A percentile compares a stretch with the other conserved stretches of the same genome.
Conservation (phyloP, 2,113 vertebrate species). For the Carettochelys insculpta region DNA sequence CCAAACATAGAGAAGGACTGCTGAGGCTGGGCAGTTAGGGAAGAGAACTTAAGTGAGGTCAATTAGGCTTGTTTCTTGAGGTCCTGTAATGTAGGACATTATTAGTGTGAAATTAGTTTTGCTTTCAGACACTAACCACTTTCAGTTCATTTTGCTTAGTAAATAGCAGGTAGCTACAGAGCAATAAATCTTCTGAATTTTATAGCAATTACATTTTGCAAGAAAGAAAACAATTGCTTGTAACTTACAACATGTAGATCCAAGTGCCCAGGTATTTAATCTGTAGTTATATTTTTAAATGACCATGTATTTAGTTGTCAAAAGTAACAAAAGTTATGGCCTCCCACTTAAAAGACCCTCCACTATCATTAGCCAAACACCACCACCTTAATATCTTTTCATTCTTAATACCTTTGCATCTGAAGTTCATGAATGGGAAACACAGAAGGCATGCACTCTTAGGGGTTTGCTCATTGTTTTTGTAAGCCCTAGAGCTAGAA, state of each 20-base stretch:
- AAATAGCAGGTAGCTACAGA: not conserved
- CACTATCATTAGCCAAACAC: not conserved
- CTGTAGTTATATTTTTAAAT: not conserved
- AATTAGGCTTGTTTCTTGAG: not conserved
- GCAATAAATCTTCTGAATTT: not conserved
- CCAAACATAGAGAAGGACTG: not conserved
- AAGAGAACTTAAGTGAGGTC: not conserved
- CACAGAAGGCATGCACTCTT: not conserved
- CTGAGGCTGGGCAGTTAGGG: not conserved
- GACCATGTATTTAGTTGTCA: not conserved
- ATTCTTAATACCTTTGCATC: not conserved
- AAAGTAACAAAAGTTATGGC: not conserved
- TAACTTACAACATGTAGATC: not conserved
- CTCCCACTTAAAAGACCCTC: not conserved
- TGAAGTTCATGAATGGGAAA: not conserved
- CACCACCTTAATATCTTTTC: not conserved
- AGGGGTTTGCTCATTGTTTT: not conserved
- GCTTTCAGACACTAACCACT: not conserved
- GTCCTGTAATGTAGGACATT: not conserved
- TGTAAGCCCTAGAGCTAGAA: not conserved
- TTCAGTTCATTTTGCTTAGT: not conserved
- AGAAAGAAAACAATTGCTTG: not conserved
- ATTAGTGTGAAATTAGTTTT: not conserved
- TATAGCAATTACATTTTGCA: not conserved
- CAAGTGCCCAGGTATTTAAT: not conserved